phyloP scores from a whole-genome alignment of 2,113 vertebrate species.

The Ceyx cyanopectus region DNA sequence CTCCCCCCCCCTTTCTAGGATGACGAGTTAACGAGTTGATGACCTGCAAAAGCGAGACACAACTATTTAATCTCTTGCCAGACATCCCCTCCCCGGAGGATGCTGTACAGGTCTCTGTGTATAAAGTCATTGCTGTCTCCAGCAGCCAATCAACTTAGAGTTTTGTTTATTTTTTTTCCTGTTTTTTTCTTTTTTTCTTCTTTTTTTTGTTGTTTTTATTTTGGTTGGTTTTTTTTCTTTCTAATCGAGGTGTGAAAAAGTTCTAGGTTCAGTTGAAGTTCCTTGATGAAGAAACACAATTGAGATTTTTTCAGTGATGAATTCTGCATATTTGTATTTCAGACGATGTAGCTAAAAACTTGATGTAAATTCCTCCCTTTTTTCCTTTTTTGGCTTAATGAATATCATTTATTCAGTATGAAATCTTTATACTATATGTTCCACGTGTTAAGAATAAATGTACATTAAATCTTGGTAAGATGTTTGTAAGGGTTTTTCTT shows the following conservation, averaged over 20 bases:
- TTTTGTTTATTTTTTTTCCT: conserved; percentile 80
- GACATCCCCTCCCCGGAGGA: conserved; percentile 83
- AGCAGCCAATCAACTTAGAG: conserved; percentile 89
- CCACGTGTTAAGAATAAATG: conserved; percentile 99
- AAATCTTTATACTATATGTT: conserved; percentile 99
- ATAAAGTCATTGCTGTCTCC: conserved; percentile 90
- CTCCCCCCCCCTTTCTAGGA: conserved; percentile 80
- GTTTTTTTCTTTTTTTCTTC: not conserved
- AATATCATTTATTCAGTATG: conserved; percentile 99
- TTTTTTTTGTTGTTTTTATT: not conserved
- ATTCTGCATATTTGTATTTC: conserved; percentile 99
- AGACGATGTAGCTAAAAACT: conserved; percentile 99
- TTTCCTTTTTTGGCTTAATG: conserved; percentile 99
- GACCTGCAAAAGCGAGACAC: conserved; percentile 87
- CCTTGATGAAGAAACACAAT: conserved; percentile 99
- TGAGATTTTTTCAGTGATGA: conserved; percentile 97
- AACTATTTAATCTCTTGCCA: conserved; percentile 90
- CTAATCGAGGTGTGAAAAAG: conserved; percentile 91
- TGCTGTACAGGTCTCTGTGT: conserved; percentile 88
- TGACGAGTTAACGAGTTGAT: conserved; percentile 86
- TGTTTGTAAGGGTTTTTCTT: conserved; percentile 95
- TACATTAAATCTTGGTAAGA: conserved; percentile 99
- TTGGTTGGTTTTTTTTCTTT: conserved; percentile 82
- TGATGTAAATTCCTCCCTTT: conserved; percentile 99
- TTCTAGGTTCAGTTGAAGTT: conserved; percentile 93